Base-by-base conservation (phyloP, 2,113 vertebrate species). In the Oenanthe oenanthe region DNA sequence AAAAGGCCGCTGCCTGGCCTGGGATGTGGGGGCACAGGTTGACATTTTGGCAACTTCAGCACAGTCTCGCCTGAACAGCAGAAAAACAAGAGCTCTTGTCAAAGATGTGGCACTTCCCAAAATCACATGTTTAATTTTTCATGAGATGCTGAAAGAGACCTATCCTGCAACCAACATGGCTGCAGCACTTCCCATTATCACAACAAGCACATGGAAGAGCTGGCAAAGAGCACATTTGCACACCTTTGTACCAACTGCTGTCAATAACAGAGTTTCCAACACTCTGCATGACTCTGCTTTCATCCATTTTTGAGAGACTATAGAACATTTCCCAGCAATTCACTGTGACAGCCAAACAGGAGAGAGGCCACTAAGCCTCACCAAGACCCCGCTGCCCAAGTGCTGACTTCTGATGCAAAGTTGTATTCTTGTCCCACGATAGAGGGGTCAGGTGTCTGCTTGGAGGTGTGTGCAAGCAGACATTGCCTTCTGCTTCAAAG, bases 131-230 rank as follows among this genome's bases (percentile, higher is more conserved):
- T 87, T 25, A n/a, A 4, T 71, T 89, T 86, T 43, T 71, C 65
- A 15, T 29, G 24, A 36, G 51, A 17, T 43, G 40, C 13, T 66
- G 47, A 28, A 38, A 31, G 56, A 50, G 14, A 56, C 7, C 28
- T 40, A 17, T 42, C 72, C 57, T 32, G 45, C 57, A 51, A 15
- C 6, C 66, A 62, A 4, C 36, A 38, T 5, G 17, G 32, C 34
- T 34, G 31, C 56, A 45, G 79, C 34, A 4, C 1, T 66, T 82
- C 68, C 20, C 10, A 0, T 70, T 56, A 38, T 78, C 43, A 31
- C 0, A 0, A 45, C 43, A 34, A 31, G 43, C 62, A n/a, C 2
- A 1, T 16, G 34, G 34, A 58, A 56, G 43, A 24, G 43, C 32
- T 43, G 51, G 45, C 25, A 71, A 56, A 45, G 2, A 34, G 31